Percentiles rank a stretch among this genome's conserved stretches.
phyloP scores from a whole-genome alignment of 2,888 invertebrate genomes.

The Athalia cordata region DNA sequence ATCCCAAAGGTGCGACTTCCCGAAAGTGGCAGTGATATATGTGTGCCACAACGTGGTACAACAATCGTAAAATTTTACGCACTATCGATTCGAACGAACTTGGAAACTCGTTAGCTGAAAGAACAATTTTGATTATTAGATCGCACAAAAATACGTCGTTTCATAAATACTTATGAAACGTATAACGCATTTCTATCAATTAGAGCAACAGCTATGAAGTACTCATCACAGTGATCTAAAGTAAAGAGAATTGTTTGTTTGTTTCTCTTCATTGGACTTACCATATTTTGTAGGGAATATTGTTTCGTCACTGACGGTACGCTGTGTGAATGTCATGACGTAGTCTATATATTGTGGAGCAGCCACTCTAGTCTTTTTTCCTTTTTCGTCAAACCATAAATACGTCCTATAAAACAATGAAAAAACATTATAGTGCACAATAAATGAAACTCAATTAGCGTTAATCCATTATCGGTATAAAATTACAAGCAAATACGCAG shows the following conservation, averaged over 20 bases:
- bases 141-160: not conserved
- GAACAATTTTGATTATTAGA: slow-evolving; percentile 49
- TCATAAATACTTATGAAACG: not conserved
- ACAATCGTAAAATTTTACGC: slow-evolving; percentile 95
- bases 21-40: slow-evolving; percentile 98
- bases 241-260: slow-evolving; percentile 37
- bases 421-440: not conserved
- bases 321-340: slow-evolving; percentile 98
- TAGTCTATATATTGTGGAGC: slow-evolving; percentile 99
- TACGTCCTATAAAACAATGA: slow-evolving; percentile 83
- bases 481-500: not conserved
- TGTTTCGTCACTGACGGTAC: slow-evolving; percentile 96
- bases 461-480: not conserved
- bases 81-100: slow-evolving; percentile 95
- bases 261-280: slow-evolving; percentile 72
- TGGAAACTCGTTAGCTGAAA: slow-evolving; percentile 93
- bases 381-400: slow-evolving; percentile 99
- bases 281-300: slow-evolving; percentile 99
- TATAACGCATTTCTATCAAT: not conserved
- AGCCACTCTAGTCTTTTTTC: slow-evolving; percentile 97
- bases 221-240: not conserved
- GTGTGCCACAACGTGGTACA: slow-evolving; percentile 99
- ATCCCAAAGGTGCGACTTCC: slow-evolving; percentile 93
- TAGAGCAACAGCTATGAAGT: not conserved
- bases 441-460: not conserved